Conservation (phyloP, 2,797 vertebrate genomes). For the Cirrhinus mrigala region DNA sequence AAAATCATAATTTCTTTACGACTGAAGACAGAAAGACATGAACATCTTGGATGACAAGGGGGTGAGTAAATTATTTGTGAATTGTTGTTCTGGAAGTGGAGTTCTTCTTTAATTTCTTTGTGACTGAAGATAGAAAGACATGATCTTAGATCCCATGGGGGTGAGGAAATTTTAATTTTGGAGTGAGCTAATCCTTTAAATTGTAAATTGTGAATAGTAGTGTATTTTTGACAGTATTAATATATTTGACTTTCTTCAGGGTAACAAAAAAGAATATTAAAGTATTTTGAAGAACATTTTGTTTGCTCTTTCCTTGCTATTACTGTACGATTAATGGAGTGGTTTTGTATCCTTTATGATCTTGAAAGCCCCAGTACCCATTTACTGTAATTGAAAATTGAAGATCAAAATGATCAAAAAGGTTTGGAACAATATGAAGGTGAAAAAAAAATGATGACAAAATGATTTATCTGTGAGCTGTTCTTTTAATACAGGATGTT, state of each 20-base stretch:
- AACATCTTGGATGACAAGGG: too few relatives aligned
- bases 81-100: too few relatives aligned
- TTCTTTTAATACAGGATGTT: not conserved
- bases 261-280: not conserved
- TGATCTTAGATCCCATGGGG: too few relatives aligned
- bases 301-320: not conserved
- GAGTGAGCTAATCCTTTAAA: too few relatives aligned
- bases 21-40: too few relatives aligned
- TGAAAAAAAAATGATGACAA: not conserved
- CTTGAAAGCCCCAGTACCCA: not conserved
- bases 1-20: too few relatives aligned
- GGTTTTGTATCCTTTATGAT: not conserved
- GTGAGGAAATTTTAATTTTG: too few relatives aligned
- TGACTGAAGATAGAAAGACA: too few relatives aligned
- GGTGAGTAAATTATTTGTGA: too few relatives aligned
- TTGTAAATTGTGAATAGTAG: not conserved
- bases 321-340: not conserved
- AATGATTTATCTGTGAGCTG: not conserved
- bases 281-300: not conserved
- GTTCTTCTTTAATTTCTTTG: too few relatives aligned
- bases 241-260: not conserved
- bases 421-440: not conserved
- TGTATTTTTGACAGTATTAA: not conserved
- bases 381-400: not conserved
- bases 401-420: not conserved